Conservation (phyloP, 2,797 vertebrate species). For the Avahi laniger region DNA sequence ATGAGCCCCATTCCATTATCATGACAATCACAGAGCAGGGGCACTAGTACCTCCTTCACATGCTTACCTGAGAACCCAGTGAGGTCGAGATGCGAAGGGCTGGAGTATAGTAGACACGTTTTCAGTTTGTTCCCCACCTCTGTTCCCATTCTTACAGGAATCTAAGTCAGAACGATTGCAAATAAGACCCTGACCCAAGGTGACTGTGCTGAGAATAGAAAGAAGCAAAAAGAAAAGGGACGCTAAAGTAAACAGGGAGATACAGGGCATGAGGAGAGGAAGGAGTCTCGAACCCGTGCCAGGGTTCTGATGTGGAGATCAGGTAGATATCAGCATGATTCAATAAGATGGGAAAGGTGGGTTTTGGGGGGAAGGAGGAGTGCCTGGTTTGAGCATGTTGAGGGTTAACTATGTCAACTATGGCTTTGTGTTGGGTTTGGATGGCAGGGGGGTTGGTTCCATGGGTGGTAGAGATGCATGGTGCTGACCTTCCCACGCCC, state of each 20-base stretch:
- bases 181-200: not conserved
- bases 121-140: not conserved
- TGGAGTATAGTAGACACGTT: not conserved
- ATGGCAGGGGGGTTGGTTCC: not conserved
- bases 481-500: not conserved
- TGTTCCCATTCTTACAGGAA: not conserved
- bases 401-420: not conserved
- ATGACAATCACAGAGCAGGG: not conserved
- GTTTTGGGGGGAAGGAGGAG: not conserved
- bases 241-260: not conserved
- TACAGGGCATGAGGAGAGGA: rapidly evolving
- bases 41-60: not conserved
- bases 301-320: not conserved
- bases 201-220: not conserved
- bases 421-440: not conserved
- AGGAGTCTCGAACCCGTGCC: not conserved
- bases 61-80: not conserved
- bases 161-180: not conserved
- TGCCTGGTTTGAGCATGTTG: not conserved
- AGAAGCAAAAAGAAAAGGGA: not conserved
- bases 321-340: not conserved
- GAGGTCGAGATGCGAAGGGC: not conserved
- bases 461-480: not conserved
- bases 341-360: not conserved
- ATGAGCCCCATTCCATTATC: not conserved